phyloP scores from a whole-genome alignment of 2,888 invertebrate genomes.

The Eilema sororculum region DNA sequence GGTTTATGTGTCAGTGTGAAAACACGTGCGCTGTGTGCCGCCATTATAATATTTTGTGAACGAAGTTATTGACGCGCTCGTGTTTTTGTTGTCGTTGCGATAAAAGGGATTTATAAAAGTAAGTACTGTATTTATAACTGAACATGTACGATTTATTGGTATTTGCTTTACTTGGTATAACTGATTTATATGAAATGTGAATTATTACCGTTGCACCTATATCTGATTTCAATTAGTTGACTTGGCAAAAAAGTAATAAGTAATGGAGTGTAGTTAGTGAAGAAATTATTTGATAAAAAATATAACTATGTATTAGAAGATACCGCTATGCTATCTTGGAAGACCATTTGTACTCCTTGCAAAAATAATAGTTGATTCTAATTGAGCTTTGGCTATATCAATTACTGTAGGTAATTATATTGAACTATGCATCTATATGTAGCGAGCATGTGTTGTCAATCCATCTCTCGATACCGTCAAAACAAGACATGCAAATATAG shows the following conservation, averaged over 20 bases:
- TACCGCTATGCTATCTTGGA: constrained; percentile 20
- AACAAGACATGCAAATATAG: constrained; percentile 26
- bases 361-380: constrained; percentile 39
- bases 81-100: constrained; percentile 43
- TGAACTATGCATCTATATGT: constrained; percentile 21
- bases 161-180: constrained; percentile 28
- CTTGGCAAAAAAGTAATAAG: constrained; percentile 36
- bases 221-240: constrained; percentile 50
- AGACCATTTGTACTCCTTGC: constrained; percentile 34
- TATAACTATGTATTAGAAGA: neutral
- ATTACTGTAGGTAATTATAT: constrained; percentile 26
- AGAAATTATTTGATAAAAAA: constrained; percentile 25
- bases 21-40: constrained; percentile 60
- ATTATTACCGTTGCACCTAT: constrained; percentile 34
- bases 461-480: constrained; percentile 37
- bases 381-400: constrained; percentile 48
- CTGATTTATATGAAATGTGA: constrained; percentile 26
- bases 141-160: neutral
- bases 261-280: constrained; percentile 19
- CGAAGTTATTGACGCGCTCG: constrained; percentile 40
- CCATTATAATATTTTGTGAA: constrained; percentile 36
- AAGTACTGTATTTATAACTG: constrained; percentile 32
- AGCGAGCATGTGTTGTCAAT: constrained; percentile 17
- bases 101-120: constrained; percentile 47
- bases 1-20: constrained; percentile 68